phyloP scores from a whole-genome alignment of 2,888 invertebrate species.

The Hyles lineata region DNA sequence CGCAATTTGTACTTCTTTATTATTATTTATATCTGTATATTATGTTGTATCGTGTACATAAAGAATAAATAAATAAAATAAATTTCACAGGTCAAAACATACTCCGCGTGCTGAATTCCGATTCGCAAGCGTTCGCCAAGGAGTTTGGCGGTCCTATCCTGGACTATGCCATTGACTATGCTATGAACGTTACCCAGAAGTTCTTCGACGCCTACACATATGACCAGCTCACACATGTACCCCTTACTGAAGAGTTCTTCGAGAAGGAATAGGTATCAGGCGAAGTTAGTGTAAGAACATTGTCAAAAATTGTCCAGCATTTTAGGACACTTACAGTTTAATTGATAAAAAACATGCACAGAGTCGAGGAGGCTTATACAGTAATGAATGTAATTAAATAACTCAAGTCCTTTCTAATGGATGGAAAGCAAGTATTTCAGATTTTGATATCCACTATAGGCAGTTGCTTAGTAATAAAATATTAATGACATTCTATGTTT shows the following conservation, averaged over 20 bases:
- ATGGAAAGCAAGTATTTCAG: too few relatives aligned
- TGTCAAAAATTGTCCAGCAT: too few relatives aligned
- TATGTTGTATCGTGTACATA: too few relatives aligned
- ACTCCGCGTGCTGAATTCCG: slow-evolving; percentile 71
- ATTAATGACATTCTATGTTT: neutral
- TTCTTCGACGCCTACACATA: slow-evolving; percentile 79
- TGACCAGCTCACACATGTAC: slow-evolving; percentile 72
- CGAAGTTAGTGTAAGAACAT: neutral
- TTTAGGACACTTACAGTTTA: too few relatives aligned
- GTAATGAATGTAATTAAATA: too few relatives aligned
- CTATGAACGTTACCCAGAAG: slow-evolving; percentile 79
- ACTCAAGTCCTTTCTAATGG: too few relatives aligned
- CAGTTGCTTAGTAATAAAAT: neutral
- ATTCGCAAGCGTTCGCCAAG: slow-evolving; percentile 74
- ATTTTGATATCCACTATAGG: too few relatives aligned
- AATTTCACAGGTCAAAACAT: slow-evolving; percentile 69
- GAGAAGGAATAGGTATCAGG: slow-evolving; percentile 57
- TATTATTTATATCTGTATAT: too few relatives aligned
- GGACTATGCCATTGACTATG: slow-evolving; percentile 78
- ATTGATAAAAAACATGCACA: too few relatives aligned
- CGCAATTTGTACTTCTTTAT: too few relatives aligned
- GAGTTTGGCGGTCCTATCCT: slow-evolving; percentile 80
- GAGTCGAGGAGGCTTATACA: too few relatives aligned
- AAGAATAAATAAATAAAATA: neutral
- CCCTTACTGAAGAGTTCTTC: slow-evolving; percentile 75